Evolutionary conservation across 2,113 vertebrate species (phyloP), one percentile per base, ranked within the genome.

Genomic region (Manacus vitellinus): DNA sequence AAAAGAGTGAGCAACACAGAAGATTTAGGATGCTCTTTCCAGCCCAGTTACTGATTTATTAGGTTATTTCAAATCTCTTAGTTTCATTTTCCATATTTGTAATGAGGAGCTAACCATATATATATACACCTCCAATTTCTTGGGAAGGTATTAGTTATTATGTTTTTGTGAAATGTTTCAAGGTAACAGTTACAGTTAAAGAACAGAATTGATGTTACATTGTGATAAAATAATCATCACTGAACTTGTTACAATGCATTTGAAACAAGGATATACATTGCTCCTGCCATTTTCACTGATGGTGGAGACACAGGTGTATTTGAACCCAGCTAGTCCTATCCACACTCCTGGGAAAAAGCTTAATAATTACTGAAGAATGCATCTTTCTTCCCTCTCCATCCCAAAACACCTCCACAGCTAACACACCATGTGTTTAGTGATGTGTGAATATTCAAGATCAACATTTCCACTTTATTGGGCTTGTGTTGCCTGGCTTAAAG

Each of bases 1-100:
- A 25, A 35, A 37, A 3, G 43, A 92, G n/a, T 8, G 39, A 77
- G 31, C 31, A 81, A 83, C 33, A 88, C 33, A 61, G 51, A 73
- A 67, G 43, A 39, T 14, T 74, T 8, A 35, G 52, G 63, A 91
- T 68, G 54, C 22, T 85, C 30, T 51, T 89, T 44, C 31, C 73
- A 87, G 31, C 46, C 87, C 83, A 88, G 27, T 25, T 91, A 47
- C 52, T 84, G 72, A 80, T 80, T 91, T 65, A 81, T 44, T 35
- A 24, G 2, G 19, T 35, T 62, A 75, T 85, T 92, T 67, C 52
- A 86, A 31, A 35, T 61, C 2, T 44, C 19, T 35, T 14, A 0
- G 2, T 54, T 82, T 71, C 20, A 62, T 70, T 79, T 91, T 67
- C 28, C 1, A 1, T 59, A 37, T 47, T 28, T 73, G 33, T 62